These are phyloP conservation scores for Paramisgurnus dabryanus DNA, from an alignment of 2,113 vertebrate genomes.

Conservation along the genomic window DNA sequence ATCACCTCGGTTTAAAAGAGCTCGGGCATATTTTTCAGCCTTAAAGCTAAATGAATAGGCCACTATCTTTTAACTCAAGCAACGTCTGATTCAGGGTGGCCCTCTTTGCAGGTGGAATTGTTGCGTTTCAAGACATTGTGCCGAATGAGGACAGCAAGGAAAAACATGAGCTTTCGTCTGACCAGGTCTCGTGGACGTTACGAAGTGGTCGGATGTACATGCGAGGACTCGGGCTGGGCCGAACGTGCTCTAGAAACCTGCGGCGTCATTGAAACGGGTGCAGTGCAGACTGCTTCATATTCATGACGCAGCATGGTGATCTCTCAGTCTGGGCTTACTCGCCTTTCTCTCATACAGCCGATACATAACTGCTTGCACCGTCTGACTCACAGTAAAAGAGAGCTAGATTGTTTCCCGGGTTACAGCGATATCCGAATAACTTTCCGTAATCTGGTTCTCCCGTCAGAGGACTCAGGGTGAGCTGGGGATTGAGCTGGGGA, in stretches of 20 bases:
- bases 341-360: background rate
- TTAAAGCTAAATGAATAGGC: slow-evolving; percentile 4
- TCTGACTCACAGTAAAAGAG: background rate
- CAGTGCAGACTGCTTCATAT: slow-evolving; percentile 57
- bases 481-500: background rate
- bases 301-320: slow-evolving; percentile 31
- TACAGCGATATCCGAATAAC: slow-evolving; percentile 10
- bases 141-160: slow-evolving; percentile 19
- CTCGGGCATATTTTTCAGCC: slow-evolving; percentile 23
- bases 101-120: slow-evolving; percentile 20
- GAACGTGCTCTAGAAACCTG: slow-evolving; percentile 33
- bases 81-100: slow-evolving; percentile 9
- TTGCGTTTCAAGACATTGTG: slow-evolving; percentile 4
- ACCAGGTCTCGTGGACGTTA: background rate
- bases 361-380: background rate
- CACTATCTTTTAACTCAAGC: slow-evolving; percentile 26
- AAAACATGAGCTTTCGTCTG: background rate
- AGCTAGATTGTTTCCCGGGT: slow-evolving; percentile 14
- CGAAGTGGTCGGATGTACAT: background rate
- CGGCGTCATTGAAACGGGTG: slow-evolving; percentile 39
- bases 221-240: background rate
- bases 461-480: background rate
- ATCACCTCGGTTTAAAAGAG: slow-evolving; percentile 27
- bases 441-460: slow-evolving; percentile 17
- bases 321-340: slow-evolving; percentile 1